Base-by-base conservation (phyloP, 2,888 invertebrate genomes). In the Mantis religiosa region DNA sequence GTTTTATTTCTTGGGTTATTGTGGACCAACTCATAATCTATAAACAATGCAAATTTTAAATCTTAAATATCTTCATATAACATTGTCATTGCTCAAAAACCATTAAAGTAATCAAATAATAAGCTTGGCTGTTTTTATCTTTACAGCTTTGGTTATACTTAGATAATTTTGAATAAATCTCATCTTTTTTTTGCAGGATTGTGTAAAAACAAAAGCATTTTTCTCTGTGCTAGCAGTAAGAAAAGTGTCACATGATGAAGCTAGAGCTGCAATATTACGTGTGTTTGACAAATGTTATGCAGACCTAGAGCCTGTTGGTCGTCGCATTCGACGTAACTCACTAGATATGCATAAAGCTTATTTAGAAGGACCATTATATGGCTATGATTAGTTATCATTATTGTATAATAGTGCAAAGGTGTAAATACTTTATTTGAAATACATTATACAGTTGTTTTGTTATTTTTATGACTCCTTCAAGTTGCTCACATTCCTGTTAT, bases 251-350 rank as follows among this genome's bases (percentile, higher is more conserved):
- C 94, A 94, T 89, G 94, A 94, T 87, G 96, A 97, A 92, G 98
- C 98, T 0, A 93, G 95, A 27, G 95, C 95, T 47, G 96, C 97
- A 0, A 96, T 99, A 34, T 97, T 98, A 91, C 95, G 96, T 92
- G 98, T 99, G 0, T 99, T 99, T 93, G 95, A 96, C 0, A 97
- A 96, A 92, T 99, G 99, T 93, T 99, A 99, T 92, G 95, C 95
- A 28, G 99, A 99, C 93, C 94, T 98, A 91, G 99, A 99, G 92
- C 99, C 99, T 0, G 95, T 99, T 87, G 98, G 98, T 0, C 94
- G 97, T 91, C 93, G 97, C 90, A 94, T 97, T 90, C 94, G 96
- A 91, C 94, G 97, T 89, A 97, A 96, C 92, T 97, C 97, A 0
- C 93, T 94, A 0, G 98, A 98, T 92, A 96, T 97, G 94, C 93